These are phyloP conservation scores for Mellivora capensis DNA, from an alignment of 2,113 vertebrate genomes.

Conservation along the genomic window DNA sequence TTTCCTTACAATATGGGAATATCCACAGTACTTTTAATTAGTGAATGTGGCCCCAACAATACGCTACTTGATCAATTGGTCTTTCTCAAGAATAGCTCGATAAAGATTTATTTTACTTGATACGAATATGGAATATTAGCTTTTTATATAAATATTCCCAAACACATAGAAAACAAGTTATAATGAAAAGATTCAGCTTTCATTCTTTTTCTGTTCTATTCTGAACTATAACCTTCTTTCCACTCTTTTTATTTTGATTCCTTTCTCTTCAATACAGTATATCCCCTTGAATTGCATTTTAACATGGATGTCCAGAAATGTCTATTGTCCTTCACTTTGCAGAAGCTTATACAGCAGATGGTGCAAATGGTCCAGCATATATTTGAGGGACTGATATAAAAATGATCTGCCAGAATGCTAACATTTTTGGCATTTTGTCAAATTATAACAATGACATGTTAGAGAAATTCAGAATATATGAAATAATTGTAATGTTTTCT, in stretches of 20 bases:
- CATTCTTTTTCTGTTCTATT: not conserved
- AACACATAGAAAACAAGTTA: not conserved
- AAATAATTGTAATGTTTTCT: not conserved
- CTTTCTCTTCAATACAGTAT: not conserved
- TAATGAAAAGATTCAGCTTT: not conserved
- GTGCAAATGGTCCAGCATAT: conserved; percentile 34
- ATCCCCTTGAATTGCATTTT: conserved; percentile 33
- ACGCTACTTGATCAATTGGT: not conserved
- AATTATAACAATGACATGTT: not conserved
- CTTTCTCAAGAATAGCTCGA: not conserved
- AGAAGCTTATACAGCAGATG: conserved; percentile 56
- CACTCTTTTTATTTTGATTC: not conserved
- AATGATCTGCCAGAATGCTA: conserved; percentile 30
- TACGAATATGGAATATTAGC: not conserved
- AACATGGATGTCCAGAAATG: conserved; percentile 37
- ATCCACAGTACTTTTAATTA: not conserved
- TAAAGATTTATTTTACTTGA: not conserved
- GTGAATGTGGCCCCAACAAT: not conserved
- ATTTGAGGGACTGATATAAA: conserved; percentile 55
- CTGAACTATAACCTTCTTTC: not conserved
- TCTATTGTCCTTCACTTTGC: conserved; percentile 32
- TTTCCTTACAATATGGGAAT: not conserved
- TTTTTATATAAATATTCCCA: not conserved
- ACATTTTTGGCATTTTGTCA: conserved; percentile 46
- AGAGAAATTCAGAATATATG: conserved; percentile 19